These are phyloP conservation scores for Genyomyrus donnyi DNA, from an alignment of 2,113 vertebrate species.

Conservation along the genomic window DNA sequence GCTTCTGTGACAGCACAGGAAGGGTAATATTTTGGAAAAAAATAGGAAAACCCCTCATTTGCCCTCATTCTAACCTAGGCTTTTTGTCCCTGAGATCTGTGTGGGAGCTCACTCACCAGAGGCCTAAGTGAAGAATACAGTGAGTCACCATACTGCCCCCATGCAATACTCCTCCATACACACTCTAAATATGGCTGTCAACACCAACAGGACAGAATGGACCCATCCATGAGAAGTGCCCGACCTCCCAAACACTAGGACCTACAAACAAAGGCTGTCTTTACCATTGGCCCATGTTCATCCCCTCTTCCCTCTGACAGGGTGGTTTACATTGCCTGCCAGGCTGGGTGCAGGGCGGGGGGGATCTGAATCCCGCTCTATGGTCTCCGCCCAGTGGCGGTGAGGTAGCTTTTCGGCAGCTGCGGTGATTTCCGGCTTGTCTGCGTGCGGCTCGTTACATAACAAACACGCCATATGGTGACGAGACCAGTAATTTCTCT, in stretches of 20 bases:
- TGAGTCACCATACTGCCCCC: background rate
- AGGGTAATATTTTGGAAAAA: background rate
- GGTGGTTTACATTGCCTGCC: background rate
- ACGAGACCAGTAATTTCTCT: background rate
- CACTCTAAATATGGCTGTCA: background rate
- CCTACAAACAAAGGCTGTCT: background rate
- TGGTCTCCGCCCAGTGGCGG: background rate
- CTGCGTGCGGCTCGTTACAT: background rate
- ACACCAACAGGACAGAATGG: background rate
- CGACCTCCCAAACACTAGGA: background rate
- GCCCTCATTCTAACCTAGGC: background rate
- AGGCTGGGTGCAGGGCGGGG: background rate
- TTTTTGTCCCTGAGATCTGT: background rate
- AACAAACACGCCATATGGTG: slow-evolving; percentile 14
- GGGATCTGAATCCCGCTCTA: background rate
- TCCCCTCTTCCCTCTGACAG: background rate
- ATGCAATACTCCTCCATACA: background rate
- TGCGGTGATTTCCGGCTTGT: background rate
- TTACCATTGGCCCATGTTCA: background rate
- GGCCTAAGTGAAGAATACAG: background rate
- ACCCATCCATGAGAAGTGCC: background rate
- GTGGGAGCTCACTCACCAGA: background rate
- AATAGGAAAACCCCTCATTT: background rate
- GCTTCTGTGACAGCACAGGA: background rate
- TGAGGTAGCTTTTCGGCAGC: background rate